A percentile compares a stretch with the other conserved stretches of the same genome.
phyloP scores from a whole-genome alignment of 2,888 invertebrate genomes.

The Periphyllus acericola region DNA sequence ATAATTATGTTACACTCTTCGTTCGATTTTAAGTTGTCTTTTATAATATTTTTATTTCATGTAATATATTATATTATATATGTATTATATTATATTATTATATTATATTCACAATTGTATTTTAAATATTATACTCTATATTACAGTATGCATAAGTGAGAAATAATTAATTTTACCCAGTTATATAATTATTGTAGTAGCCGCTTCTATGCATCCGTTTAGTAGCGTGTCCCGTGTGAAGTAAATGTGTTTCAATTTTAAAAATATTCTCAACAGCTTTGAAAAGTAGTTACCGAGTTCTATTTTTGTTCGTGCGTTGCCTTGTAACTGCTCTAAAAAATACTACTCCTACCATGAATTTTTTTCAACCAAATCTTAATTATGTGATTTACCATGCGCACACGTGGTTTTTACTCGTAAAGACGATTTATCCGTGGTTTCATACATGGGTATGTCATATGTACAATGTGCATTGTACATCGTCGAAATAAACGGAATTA shows the following conservation, averaged over 20 bases:
- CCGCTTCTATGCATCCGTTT: slow-evolving; percentile 10
- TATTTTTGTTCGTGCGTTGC: slow-evolving; percentile 53
- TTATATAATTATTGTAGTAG: background rate
- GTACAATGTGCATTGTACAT: background rate
- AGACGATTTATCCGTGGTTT: background rate
- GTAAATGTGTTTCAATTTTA: slow-evolving; percentile 43
- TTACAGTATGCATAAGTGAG: background rate
- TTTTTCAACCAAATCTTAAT: slow-evolving; percentile 12
- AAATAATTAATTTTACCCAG: background rate
- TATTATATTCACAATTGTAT: background rate
- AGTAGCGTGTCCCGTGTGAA: background rate
- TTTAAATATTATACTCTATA: background rate
- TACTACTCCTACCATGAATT: slow-evolving; percentile 33
- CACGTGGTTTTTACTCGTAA: slow-evolving; percentile 21
- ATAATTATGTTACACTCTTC: background rate
- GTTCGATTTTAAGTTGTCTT: background rate
- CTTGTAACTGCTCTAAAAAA: slow-evolving; percentile 49
- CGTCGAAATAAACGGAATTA: no score
- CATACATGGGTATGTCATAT: background rate
- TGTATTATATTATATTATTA: background rate
- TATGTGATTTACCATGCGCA: background rate
- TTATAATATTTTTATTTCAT: background rate
- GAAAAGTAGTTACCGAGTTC: slow-evolving; percentile 57
- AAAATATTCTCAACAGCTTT: slow-evolving; percentile 59
- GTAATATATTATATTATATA: background rate